Evolutionary conservation across 1,140 invertebrate species (phyloP), one percentile per base, ranked within the genome.

Genomic region (Odontomachus brunneus): DNA sequence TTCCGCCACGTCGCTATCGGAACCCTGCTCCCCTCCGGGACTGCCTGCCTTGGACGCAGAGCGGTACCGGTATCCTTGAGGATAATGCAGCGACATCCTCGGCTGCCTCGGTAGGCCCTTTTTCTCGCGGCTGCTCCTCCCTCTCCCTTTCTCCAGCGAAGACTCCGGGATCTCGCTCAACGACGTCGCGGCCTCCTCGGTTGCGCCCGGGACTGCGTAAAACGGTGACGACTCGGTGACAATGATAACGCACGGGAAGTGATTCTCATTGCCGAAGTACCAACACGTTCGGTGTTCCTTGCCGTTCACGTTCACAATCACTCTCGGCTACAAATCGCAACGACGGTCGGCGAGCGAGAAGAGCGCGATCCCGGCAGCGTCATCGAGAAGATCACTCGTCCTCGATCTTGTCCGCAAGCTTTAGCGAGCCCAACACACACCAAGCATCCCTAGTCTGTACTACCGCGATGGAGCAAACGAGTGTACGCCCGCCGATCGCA

Each of bases 1-100:
- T 59, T 93, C 93, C 75, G 91, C 93, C 29, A 94, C 93, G 67
- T 94, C 94, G 81, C 93, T 94, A 65, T 94, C 94, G 14, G 93
- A 94, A 19, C 92, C 92, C 48, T 92, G 91, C 63, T 91, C 90
- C 19, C 85, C 86, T 3, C 86, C 88, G 53, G 85, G 62, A 9
- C 87, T 88, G 71, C 88, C 85, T 22, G 90, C 88, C 71, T 86
- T 91, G 19, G 89, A 89, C n/a, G 92, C 91, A 71, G 93, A 93
- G 67, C 93, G 91, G 82, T 94, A 94, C 71, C 93, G 92, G 88
- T 94, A 94, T 29, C 91, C 90, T 38, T 92, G 91, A 33, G 91
- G 89, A 83, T 93, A 93, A 63, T 93, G 92, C 89, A 93, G 84
- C 87, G 93, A 94, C 93, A 93, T 94, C 49, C 81, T 90, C 81